Evolutionary conservation across 2,888 invertebrate species (phyloP), one percentile per base, ranked within the genome.

Genomic region (Galeruca laticollis): DNA sequence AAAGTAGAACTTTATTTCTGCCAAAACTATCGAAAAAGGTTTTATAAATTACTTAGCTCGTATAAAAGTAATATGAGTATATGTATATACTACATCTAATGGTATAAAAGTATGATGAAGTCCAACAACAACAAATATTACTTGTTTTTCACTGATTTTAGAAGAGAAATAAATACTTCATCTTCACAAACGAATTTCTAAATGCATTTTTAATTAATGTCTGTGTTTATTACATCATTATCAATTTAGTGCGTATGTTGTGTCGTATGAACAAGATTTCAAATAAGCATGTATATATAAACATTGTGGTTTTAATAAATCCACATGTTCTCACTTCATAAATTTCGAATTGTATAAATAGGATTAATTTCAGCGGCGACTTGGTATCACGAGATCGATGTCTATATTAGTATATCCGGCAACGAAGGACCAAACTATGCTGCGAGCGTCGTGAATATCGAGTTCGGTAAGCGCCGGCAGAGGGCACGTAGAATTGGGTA

Each of bases 401-500:
- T 57, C 56, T 57, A 57, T 57, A 57, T 57, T 57, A 31, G 56
- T 57, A 57, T 57, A 57, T 43, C 13, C 51, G 72, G 72, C 73
- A 74, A 63, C 73, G 18, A 21, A 31, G 66, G 35, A 8, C 37
- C 21, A 47, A 61, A 62, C 31, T 37, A 33, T 64, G 37, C 59
- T 67, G 31, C 49, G 51, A 65, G 65, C 71, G 68, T 59, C 57
- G 71, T 70, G 71, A 73, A 65, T 73, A 70, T 69, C 57, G 74
- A 75, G 72, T 69, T 59, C 70, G 54, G 66, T 51, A 62, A 70
- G 59, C 69, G 75, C 82, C 83, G 79, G 79, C 80, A 84, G 85
- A 81, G 83, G 83, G 82, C 82, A 81, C 78, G 78, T 78, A 76
- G 77, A 80, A 81, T 81, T 82, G 83, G 83, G 81, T 81, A 73